Percentiles rank a stretch among this genome's conserved stretches.
Conservation (phyloP, 2,113 vertebrate species). For the Megaleporinus macrocephalus region DNA sequence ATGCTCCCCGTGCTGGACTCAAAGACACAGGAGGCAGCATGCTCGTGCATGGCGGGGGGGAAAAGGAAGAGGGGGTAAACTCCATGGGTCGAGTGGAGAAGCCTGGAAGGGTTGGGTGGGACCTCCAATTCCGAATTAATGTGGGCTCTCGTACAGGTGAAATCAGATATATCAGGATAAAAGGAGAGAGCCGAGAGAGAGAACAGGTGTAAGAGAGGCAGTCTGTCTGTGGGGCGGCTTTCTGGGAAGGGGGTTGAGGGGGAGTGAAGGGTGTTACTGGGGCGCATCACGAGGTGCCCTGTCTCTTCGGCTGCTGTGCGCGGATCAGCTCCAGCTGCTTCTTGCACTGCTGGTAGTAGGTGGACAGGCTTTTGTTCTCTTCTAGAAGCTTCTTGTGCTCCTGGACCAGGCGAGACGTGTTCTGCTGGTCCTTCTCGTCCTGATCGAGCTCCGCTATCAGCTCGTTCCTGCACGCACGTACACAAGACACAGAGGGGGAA, state of each 20-base stretch:
- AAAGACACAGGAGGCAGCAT: neutral
- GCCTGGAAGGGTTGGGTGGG: neutral
- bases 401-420: constrained; percentile 97
- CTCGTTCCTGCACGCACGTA: constrained; percentile 83
- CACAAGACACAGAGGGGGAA: neutral
- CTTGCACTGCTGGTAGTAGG: constrained; percentile 98
- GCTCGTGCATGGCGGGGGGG: constrained; percentile 38
- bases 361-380: constrained; percentile 98
- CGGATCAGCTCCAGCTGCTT: constrained; percentile 98
- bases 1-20: constrained; percentile 10
- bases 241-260: too few relatives aligned
- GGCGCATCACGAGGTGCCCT: constrained; percentile 93
- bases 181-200: neutral
- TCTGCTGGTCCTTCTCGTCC: constrained; percentile 99
- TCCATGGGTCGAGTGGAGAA: neutral
- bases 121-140: constrained; percentile 13
- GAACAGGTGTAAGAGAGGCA: constrained; percentile 45
- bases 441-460: constrained; percentile 98
- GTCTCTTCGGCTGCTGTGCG: constrained; percentile 97
- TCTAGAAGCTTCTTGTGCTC: constrained; percentile 99
- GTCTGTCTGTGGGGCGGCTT: constrained; percentile 26
- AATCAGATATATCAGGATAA: constrained; percentile 1
- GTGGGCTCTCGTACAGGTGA: constrained; percentile 58
- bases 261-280: constrained; percentile 58
- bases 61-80: too few relatives aligned